A percentile compares a stretch with the other conserved stretches of the same genome.
phyloP scores from a whole-genome alignment of 2,113 vertebrate genomes.

The Symphodus melops region DNA sequence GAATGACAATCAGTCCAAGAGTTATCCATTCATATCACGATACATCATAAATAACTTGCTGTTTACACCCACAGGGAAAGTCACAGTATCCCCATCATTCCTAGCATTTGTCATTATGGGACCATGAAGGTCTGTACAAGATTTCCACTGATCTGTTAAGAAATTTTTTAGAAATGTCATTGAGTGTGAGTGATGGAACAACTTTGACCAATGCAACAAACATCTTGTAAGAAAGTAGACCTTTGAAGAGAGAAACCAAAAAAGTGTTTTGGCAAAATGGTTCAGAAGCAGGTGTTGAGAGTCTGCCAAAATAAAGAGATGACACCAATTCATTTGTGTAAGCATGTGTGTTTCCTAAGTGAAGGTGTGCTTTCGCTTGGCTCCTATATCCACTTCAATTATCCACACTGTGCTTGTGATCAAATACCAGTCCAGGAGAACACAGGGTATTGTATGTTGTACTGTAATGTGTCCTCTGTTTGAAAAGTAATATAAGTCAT shows the following conservation, averaged over 20 bases:
- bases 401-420: slow-evolving; percentile 11
- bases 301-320: neutral
- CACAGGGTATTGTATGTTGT: slow-evolving; percentile 25
- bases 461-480: slow-evolving; percentile 39
- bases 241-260: too few relatives aligned
- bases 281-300: neutral
- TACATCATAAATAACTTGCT: too few relatives aligned
- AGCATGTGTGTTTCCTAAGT: neutral
- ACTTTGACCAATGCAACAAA: too few relatives aligned
- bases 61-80: too few relatives aligned
- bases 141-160: too few relatives aligned
- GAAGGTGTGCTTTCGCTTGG: too few relatives aligned
- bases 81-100: neutral
- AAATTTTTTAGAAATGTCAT: too few relatives aligned
- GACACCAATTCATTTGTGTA: neutral
- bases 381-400: slow-evolving; percentile 1
- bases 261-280: neutral
- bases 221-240: too few relatives aligned
- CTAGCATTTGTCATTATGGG: neutral
- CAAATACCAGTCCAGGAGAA: slow-evolving; percentile 11
- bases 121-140: neutral
- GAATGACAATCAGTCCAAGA: too few relatives aligned
- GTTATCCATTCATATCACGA: too few relatives aligned
- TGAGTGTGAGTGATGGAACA: too few relatives aligned
- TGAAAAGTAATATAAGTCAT: slow-evolving; percentile 48